phyloP scores from a whole-genome alignment of 2,797 vertebrate genomes.

The Brachymystax lenok region DNA sequence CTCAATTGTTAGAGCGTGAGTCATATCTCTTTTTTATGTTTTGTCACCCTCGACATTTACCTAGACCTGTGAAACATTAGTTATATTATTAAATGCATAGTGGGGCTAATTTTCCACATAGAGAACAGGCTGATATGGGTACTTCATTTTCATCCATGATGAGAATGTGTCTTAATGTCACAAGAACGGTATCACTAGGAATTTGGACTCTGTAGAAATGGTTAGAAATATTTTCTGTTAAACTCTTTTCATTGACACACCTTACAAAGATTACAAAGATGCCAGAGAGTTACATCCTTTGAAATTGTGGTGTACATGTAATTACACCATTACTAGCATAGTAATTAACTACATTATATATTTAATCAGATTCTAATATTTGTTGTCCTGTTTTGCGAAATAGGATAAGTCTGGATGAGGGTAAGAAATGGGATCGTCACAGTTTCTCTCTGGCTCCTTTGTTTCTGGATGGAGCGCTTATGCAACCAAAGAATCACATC shows the following conservation, averaged over 20 bases:
- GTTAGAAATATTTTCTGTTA: background rate
- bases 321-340: slow-evolving; percentile 6
- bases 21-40: slow-evolving; percentile 59
- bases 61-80: slow-evolving; percentile 48
- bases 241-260: background rate
- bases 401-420: slow-evolving; percentile 96
- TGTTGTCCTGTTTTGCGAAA: slow-evolving; percentile 21
- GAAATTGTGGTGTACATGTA: background rate
- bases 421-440: slow-evolving; percentile 91
- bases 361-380: slow-evolving; percentile 12
- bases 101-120: slow-evolving; percentile 57
- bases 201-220: background rate
- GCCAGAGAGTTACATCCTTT: background rate
- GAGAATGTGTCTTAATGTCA: slow-evolving; percentile 9
- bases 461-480: slow-evolving; percentile 94
- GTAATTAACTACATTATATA: slow-evolving; percentile 18
- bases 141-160: slow-evolving; percentile 55
- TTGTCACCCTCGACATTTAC: slow-evolving; percentile 59
- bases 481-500: slow-evolving; percentile 93
- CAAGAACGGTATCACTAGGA: background rate
- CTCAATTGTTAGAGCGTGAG: slow-evolving; percentile 59
- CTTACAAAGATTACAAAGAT: background rate
- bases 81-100: slow-evolving; percentile 51
- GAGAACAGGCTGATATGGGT: slow-evolving; percentile 40
- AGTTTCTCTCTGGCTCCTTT: slow-evolving; percentile 90